Evolutionary conservation across 1,140 invertebrate genomes (phyloP).

Genomic region (Drosophila athabasca): DNA sequence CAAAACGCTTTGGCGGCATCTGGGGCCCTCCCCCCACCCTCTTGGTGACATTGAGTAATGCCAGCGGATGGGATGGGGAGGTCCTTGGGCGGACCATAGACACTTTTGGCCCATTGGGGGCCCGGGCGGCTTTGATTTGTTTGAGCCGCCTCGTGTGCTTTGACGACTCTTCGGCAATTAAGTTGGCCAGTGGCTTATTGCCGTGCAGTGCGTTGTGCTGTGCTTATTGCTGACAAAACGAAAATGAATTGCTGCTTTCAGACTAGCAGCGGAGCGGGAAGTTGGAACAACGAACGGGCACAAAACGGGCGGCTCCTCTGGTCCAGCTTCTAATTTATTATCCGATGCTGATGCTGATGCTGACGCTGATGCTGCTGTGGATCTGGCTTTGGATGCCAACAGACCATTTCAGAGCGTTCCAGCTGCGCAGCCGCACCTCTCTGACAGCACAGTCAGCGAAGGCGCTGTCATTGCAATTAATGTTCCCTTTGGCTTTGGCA

Average conservation of each 20-base stretch:
- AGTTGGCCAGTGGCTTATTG: constrained; percentile 29
- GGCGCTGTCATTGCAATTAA: constrained; percentile 65
- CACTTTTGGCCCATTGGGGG: constrained; percentile 19
- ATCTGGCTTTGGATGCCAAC: constrained; percentile 19
- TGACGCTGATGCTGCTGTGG: constrained; percentile 49
- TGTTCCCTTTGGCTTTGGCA: constrained; percentile 70
- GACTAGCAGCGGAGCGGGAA: constrained; percentile 31
- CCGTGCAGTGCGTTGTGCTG: too few species aligned
- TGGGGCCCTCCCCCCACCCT: constrained; percentile 23
- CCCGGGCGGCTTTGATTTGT: constrained; percentile 60
- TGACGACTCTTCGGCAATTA: constrained; percentile 75
- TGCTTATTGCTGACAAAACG: constrained; percentile 55
- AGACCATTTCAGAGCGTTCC: constrained; percentile 29
- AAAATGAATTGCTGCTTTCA: constrained; percentile 67
- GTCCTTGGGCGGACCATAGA: constrained; percentile 22
- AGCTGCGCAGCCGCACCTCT: constrained; percentile 43
- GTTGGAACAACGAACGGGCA: constrained; percentile 18
- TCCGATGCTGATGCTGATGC: constrained; percentile 61
- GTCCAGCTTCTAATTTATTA: constrained; percentile 58
- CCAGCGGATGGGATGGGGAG: constrained; percentile 22
- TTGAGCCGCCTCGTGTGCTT: constrained; percentile 34
- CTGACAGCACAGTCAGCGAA: constrained; percentile 3
- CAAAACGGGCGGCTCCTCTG: constrained; percentile 26
- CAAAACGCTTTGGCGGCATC: constrained; percentile 50
- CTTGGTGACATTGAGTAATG: constrained; percentile 76